phyloP scores from a whole-genome alignment of 2,113 vertebrate species.

The Tachuris rubrigastra region DNA sequence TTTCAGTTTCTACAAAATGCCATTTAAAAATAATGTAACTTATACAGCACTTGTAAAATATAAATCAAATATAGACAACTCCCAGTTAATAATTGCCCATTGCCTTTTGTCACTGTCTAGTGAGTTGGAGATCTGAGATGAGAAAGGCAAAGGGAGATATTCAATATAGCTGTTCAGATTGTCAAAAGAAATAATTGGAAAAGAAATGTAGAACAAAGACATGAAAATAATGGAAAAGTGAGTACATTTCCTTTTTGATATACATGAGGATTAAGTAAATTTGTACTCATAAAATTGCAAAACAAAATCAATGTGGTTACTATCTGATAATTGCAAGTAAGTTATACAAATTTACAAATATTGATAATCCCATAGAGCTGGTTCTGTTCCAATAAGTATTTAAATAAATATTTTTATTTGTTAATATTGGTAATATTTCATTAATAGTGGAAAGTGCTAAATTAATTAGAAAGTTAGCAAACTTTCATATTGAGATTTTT shows the following conservation, averaged over 20 bases:
- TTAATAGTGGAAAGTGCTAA: background rate
- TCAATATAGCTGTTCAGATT: background rate
- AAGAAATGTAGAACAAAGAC: background rate
- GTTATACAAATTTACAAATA: background rate
- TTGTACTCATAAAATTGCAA: background rate
- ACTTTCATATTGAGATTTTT: background rate
- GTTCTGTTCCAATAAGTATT: background rate
- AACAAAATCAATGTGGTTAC: background rate
- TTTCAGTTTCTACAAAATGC: background rate
- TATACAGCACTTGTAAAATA: background rate
- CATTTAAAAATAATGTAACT: background rate
- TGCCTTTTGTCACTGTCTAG: background rate
- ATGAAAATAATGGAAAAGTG: background rate
- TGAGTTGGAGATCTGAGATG: background rate
- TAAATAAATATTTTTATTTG: background rate
- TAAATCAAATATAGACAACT: background rate
- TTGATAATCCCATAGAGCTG: background rate
- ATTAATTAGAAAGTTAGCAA: background rate
- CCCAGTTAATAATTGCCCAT: background rate
- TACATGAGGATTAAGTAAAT: background rate
- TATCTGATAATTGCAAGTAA: background rate
- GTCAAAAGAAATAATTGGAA: background rate
- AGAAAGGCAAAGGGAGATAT: background rate
- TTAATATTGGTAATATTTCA: background rate
- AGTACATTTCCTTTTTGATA: background rate